Evolutionary conservation across 2,113 vertebrate genomes (phyloP).

Genomic region (Clupea harengus): DNA sequence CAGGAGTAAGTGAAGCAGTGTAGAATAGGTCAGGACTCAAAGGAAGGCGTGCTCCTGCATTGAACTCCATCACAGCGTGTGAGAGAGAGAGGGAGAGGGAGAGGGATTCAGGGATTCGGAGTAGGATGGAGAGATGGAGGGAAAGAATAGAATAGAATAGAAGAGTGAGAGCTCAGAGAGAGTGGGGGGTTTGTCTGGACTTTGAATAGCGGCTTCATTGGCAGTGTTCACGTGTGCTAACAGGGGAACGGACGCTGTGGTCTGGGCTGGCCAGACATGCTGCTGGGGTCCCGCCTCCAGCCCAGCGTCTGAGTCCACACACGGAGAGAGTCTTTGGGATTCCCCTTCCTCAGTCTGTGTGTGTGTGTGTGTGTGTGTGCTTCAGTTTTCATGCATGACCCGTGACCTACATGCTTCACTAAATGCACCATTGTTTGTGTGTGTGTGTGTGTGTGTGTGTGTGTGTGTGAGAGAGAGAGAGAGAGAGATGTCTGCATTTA

Average conservation of each 20-base stretch:
- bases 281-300: not conserved
- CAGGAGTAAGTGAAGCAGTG: not conserved
- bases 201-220: not conserved
- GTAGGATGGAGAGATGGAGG: not conserved
- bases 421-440: slow-evolving; percentile 20
- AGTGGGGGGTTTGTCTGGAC: not conserved
- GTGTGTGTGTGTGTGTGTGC: slow-evolving; percentile 18
- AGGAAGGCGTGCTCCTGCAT: not conserved
- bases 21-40: not conserved
- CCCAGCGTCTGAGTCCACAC: not conserved
- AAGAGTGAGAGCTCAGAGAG: not conserved
- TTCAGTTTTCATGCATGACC: not conserved
- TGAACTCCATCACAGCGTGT: not conserved
- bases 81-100: not conserved
- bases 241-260: not conserved
- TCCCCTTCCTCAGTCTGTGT: not conserved
- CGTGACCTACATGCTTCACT: not conserved
- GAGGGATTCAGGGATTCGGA: not conserved
- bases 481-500: no score
- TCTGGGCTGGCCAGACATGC: not conserved
- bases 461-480: no score
- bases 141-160: not conserved
- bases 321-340: not conserved
- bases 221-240: not conserved
- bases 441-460: slow-evolving; percentile 20